Percentiles rank a stretch among this genome's conserved stretches.
Conservation (phyloP, 2,888 invertebrate species). For the Tricholauxania praeusta region DNA sequence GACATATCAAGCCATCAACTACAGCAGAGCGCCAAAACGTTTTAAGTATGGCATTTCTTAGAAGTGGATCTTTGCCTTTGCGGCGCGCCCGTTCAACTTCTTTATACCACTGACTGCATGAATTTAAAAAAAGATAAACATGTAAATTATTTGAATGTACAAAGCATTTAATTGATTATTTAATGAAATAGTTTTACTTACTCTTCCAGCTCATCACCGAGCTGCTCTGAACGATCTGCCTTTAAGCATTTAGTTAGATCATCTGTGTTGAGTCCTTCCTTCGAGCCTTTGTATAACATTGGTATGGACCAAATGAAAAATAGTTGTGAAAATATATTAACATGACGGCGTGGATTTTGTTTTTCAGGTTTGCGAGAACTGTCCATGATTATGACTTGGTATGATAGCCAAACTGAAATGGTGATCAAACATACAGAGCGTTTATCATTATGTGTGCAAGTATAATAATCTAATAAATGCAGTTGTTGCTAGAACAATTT, state of each 20-base stretch:
- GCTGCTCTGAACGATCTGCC: constrained; percentile 69
- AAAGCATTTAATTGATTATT: background rate
- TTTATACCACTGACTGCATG: constrained; percentile 75
- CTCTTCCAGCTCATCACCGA: constrained; percentile 66
- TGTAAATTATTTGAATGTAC: constrained; percentile 6
- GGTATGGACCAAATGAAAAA: constrained; percentile 66
- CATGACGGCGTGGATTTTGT: constrained; percentile 63
- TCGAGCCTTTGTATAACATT: constrained; percentile 61
- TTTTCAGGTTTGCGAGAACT: constrained; percentile 63
- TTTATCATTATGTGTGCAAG: no score
- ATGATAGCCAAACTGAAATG: no score
- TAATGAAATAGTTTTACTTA: constrained; percentile 49
- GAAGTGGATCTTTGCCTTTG: constrained; percentile 73
- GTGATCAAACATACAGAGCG: no score
- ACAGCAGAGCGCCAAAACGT: constrained; percentile 79
- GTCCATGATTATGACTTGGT: constrained; percentile 58
- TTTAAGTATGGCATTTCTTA: constrained; percentile 75
- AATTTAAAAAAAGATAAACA: background rate
- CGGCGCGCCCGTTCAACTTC: constrained; percentile 73
- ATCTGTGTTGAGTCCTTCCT: constrained; percentile 70
- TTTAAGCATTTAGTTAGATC: constrained; percentile 78
- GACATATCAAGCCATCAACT: constrained; percentile 74
- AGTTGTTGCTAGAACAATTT: no score
- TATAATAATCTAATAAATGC: no score
- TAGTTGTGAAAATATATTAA: constrained; percentile 64